Percentiles rank a stretch among this genome's conserved stretches.
Conservation (phyloP, 2,888 invertebrate genomes). For the Lasioglossum leucozonium region DNA sequence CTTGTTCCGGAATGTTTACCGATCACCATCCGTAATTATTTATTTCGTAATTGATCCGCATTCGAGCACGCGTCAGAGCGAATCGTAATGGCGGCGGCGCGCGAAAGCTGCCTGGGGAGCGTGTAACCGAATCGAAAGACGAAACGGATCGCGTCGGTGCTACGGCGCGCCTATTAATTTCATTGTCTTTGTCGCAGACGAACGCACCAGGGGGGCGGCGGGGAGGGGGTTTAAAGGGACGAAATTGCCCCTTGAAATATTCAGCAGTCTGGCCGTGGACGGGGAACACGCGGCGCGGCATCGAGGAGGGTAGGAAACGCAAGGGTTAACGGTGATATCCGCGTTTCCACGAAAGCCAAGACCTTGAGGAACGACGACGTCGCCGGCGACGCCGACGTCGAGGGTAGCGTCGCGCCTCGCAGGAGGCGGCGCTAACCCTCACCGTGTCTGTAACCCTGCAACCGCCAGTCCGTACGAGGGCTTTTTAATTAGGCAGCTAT, state of each 20-base stretch:
- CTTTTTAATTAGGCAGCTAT: conserved; percentile 47
- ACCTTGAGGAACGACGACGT: conserved; percentile 60
- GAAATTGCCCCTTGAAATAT: conserved; percentile 82
- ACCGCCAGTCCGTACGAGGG: conserved; percentile 6
- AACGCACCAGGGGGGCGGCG: conserved; percentile 49
- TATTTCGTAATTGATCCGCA: not conserved
- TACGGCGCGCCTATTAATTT: conserved; percentile 75
- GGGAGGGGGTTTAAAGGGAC: conserved; percentile 66
- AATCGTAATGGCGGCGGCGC: conserved; percentile 9
- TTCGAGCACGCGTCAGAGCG: not conserved
- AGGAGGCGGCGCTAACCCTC: conserved; percentile 16
- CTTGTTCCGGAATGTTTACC: too few relatives aligned
- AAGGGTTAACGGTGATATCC: conserved; percentile 79
- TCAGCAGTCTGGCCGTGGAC: conserved; percentile 76
- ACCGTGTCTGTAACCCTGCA: conserved; percentile 38
- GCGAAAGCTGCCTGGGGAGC: not conserved
- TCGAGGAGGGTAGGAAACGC: conserved; percentile 58
- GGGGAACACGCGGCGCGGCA: conserved; percentile 42
- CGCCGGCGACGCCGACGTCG: conserved; percentile 14
- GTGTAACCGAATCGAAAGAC: conserved; percentile 37
- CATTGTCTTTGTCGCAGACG: conserved; percentile 74
- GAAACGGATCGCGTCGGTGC: conserved; percentile 17
- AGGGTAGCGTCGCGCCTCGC: conserved; percentile 15
- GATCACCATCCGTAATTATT: not conserved
- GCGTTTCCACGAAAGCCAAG: conserved; percentile 67